Evolutionary conservation across 92 coral and sea anemone species (phyloP).

Genomic region (Parazoanthus swiftii): DNA sequence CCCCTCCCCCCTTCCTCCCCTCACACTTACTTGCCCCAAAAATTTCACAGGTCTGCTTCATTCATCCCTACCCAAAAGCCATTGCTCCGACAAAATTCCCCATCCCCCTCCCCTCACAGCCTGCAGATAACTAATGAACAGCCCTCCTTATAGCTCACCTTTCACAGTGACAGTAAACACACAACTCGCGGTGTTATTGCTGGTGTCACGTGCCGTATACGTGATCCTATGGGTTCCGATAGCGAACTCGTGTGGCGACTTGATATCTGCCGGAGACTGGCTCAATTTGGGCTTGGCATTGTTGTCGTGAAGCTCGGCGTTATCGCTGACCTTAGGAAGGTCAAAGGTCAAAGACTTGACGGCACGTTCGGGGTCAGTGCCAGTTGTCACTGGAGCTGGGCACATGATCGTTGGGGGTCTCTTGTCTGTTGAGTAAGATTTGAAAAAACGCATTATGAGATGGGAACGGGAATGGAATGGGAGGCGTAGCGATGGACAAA

Average conservation of each 20-base stretch:
- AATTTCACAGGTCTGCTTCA: no score
- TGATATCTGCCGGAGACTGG: conserved; percentile 60
- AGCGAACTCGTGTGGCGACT: conserved; percentile 83
- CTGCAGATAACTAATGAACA: neutral
- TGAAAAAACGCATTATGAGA: neutral
- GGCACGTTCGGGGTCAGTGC: conserved; percentile 80
- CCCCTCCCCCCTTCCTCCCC: no score
- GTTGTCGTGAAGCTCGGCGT: conserved; percentile 77
- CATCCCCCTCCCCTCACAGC: neutral
- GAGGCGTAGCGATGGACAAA: no score
- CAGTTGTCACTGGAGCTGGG: conserved; percentile 56
- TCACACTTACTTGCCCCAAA: no score
- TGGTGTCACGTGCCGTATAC: conserved; percentile 83
- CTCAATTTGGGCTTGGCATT: conserved; percentile 72
- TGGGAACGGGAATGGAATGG: neutral
- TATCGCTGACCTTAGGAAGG: conserved; percentile 68
- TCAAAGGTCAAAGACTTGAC: conserved; percentile 71
- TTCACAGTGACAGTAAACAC: conserved; percentile 68
- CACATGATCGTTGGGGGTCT: conserved; percentile 82
- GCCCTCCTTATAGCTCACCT: conserved; percentile 47
- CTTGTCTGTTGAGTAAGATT: conserved; percentile 50
- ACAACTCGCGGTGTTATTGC: conserved; percentile 67
- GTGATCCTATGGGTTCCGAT: conserved; percentile 73
- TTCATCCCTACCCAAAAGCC: no score
- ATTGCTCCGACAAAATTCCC: no score